Evolutionary conservation across 2,797 vertebrate genomes (phyloP).

Genomic region (Chiropotes sagulatus): DNA sequence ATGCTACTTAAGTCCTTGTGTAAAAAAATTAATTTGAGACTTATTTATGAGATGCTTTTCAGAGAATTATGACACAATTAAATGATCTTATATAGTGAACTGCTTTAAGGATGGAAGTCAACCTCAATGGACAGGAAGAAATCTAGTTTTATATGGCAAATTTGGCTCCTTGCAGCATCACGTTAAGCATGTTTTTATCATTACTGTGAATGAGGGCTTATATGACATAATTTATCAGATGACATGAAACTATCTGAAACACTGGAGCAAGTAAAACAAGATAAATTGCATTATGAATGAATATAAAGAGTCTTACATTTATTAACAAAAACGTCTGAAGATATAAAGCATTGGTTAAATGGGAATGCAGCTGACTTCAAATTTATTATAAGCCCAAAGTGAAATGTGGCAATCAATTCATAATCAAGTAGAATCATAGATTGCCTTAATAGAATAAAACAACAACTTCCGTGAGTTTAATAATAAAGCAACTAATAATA

Average conservation of each 20-base stretch:
- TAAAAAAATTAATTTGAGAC: background rate
- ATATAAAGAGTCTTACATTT: background rate
- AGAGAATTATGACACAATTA: conserved; percentile 20
- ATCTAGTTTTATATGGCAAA: background rate
- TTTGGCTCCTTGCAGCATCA: background rate
- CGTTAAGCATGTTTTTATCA: background rate
- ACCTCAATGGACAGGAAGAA: background rate
- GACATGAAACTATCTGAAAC: background rate
- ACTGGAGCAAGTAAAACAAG: background rate
- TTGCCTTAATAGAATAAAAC: background rate
- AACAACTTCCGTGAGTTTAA: background rate
- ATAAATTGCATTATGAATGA: background rate
- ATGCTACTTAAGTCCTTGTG: background rate
- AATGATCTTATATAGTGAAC: background rate
- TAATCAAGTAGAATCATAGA: background rate
- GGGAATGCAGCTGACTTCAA: background rate
- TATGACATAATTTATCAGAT: background rate
- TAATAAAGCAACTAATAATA: background rate
- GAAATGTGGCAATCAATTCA: background rate
- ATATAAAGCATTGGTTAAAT: background rate
- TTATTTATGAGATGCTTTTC: background rate
- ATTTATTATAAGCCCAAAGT: background rate
- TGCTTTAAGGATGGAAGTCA: background rate
- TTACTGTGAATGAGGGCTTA: background rate
- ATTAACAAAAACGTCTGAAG: background rate